phyloP scores from a whole-genome alignment of 2,888 invertebrate species.

The Pheosia gnoma region DNA sequence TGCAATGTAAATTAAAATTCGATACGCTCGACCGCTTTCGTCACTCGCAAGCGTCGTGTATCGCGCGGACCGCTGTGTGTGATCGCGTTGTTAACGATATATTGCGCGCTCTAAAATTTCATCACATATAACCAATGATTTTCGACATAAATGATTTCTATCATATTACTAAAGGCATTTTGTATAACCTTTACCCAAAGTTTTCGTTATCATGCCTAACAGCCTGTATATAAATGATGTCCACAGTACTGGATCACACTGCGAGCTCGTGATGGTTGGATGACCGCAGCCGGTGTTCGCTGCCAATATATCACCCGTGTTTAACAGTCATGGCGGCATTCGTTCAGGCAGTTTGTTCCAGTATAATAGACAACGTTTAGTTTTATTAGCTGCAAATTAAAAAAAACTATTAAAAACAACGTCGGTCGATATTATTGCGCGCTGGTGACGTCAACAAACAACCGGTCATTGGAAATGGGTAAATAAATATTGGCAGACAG shows the following conservation, averaged over 20 bases:
- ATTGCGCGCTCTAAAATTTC: no score
- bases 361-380: slow-evolving; percentile 7
- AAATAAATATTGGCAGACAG: neutral
- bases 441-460: neutral
- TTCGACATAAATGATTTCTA: no score
- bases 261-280: slow-evolving; percentile 6
- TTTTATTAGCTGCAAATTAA: slow-evolving; percentile 2
- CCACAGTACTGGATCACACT: slow-evolving; percentile 3
- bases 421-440: neutral
- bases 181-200: no score
- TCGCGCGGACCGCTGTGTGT: no score
- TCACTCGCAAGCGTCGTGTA: no score
- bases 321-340: slow-evolving; percentile 15
- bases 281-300: slow-evolving; percentile 7
- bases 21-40: no score
- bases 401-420: neutral
- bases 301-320: slow-evolving; percentile 15
- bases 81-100: no score
- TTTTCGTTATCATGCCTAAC: no score
- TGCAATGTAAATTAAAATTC: no score
- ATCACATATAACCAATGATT: no score
- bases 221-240: no score
- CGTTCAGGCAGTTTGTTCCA: slow-evolving; percentile 8
- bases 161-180: no score
- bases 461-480: slow-evolving; percentile 2